A percentile compares a stretch with the other conserved stretches of the same genome.
Evolutionary conservation across 2,113 vertebrate genomes (phyloP).

Genomic region (Ictidomys tridecemlineatus): DNA sequence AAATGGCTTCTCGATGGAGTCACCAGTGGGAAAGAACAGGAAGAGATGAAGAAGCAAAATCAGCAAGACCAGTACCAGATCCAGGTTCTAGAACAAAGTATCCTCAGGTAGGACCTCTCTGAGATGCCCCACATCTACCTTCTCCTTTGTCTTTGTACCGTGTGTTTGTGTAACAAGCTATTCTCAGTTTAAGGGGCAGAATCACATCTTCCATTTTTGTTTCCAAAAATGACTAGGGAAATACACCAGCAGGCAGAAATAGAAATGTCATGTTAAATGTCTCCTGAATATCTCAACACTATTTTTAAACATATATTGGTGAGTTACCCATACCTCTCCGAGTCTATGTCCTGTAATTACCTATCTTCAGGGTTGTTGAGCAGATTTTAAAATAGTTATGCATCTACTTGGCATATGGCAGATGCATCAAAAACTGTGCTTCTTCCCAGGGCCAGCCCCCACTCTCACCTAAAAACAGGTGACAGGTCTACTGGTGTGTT

Average conservation of each 20-base stretch:
- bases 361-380: neutral
- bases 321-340: neutral
- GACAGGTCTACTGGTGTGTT: neutral
- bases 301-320: neutral
- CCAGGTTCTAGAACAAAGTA: constrained; percentile 91
- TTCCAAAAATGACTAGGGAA: neutral
- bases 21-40: constrained; percentile 92
- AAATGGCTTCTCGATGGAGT: constrained; percentile 98
- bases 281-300: neutral
- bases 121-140: neutral
- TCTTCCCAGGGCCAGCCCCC: neutral
- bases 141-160: neutral
- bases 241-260: neutral
- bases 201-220: neutral
- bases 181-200: neutral
- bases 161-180: neutral
- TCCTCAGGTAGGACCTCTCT: constrained; percentile 90
- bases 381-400: neutral
- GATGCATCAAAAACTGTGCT: neutral
- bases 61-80: constrained; percentile 91
- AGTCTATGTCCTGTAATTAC: neutral
- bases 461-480: neutral
- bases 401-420: neutral
- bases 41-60: constrained; percentile 93
- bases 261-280: neutral